Base-by-base conservation (phyloP, 2,888 invertebrate genomes). In the Gari tellinella region DNA sequence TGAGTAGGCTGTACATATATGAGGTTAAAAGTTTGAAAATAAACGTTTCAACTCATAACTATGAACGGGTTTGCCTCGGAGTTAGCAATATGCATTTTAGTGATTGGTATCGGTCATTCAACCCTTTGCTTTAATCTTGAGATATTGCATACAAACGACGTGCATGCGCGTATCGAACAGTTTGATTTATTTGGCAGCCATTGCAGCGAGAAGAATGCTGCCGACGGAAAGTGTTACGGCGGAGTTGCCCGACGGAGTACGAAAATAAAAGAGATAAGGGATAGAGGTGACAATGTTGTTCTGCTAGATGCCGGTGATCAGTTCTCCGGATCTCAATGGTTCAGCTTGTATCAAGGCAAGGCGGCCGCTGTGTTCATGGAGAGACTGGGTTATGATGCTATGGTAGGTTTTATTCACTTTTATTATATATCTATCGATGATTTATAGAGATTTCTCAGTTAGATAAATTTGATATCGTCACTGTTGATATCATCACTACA, bases 261-360 rank as follows among this genome's bases (percentile, higher is more conserved):
- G 37, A 78, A 70, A 53, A 37, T 80, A 0, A 46, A 72, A 2
- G 81, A 84, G 51, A 74, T 87, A n/a, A 75, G 87, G n/a, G 26
- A 45, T 8, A 46, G 45, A 17, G 55, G 76, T 25, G 56, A 72
- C 3, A 38, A 94, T 93, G 95, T 95, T 0, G 88, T 98, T 5
- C 97, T 96, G 89, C 93, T 98, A 14, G 97, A 97, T 89, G 98
- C 97, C 0, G 98, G 98, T 0, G 98, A 98, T 91, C 97, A 96
- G 0, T 98, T 95, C 91, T 96, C 96, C 0, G 97, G 97, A 0
- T 96, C 97, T 0, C 94, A 95, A 0, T 97, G 96, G 96, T 98
- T 96, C 25, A 48, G 15, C n/a, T 40, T 56, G 8, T 58, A 67
- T 17, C 37, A 43, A n/a, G 73, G 73, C 5, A 19, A 26, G 37